Evolutionary conservation across 2,797 vertebrate species (phyloP), one percentile per base, ranked within the genome.

Genomic region (Acipenser ruthenus): DNA sequence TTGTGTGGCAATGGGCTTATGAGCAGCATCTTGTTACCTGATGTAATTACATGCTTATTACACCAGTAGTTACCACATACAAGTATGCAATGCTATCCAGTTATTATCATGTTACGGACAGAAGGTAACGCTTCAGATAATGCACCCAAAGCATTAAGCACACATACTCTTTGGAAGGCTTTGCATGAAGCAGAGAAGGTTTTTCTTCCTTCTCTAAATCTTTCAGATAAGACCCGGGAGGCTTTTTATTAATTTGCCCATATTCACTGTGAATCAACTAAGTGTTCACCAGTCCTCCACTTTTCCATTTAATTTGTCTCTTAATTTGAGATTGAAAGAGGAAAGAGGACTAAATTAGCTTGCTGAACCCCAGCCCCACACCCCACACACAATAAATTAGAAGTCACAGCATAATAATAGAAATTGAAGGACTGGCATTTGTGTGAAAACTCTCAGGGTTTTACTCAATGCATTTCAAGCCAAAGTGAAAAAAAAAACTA

Each of bases 251-350:
- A 11, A 55, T 55, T 66, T 56, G 12, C 50, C 60, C 47, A 6
- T 13, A 59, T 68, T 48, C 23, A 49, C 50, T 55, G 9, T 37
- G 50, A 70, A 70, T 66, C 65, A 66, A 50, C 63, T 70, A 56
- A 63, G 15, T 37, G 60, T 49, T 62, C 47, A 58, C 11, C 65
- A 50, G 60, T 58, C 11, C 51, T 3, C 12, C 60, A 66, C 65
- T 49, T 49, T 47, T 66, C 47, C 49, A 60, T 70, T 65, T 60
- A 68, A 68, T 58, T 58, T 64, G 48, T 60, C 52, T 50, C 11
- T 66, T 55, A 70, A 70, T 66, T 18, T 50, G 4, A 18, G 11
- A 12, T 9, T 50, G 8, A 10, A 6, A 58, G 6, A 6, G 11
- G 13, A 58, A 23, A 51, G 65, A 51, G 53, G 15, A 10, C 51